Conservation (phyloP, 2,888 invertebrate genomes). For the Nemotelus nigrinus region DNA sequence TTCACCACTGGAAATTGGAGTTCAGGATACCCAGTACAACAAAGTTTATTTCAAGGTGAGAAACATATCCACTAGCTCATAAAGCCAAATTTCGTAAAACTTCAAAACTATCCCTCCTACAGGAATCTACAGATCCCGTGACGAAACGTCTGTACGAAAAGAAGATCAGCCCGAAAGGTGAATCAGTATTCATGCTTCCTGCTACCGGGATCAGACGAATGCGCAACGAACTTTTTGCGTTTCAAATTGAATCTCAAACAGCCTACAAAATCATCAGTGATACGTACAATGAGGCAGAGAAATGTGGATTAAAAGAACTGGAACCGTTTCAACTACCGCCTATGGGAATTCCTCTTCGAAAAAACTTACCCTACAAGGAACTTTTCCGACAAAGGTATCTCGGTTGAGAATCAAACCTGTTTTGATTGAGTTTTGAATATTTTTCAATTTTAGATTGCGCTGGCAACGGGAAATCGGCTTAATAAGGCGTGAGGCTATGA, state of each 20-base stretch:
- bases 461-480: conserved; percentile 72
- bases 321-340: conserved; percentile 70
- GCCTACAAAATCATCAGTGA: conserved; percentile 71
- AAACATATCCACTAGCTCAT: not conserved
- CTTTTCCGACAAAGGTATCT: conserved; percentile 66
- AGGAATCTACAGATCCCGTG: conserved; percentile 69
- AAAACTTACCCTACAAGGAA: conserved; percentile 70
- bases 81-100: too few species aligned
- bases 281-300: conserved; percentile 71
- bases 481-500: conserved; percentile 66
- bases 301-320: conserved; percentile 71
- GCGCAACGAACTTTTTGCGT: conserved; percentile 69
- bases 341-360: conserved; percentile 68
- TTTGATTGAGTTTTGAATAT: not conserved
- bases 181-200: conserved; percentile 67
- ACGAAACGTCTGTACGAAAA: conserved; percentile 67
- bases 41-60: conserved; percentile 68
- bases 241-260: conserved; percentile 70
- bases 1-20: conserved; percentile 69
- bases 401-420: not conserved
- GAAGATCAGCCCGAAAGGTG: conserved; percentile 69
- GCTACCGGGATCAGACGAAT: conserved; percentile 68
- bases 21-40: conserved; percentile 72
- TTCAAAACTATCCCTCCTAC: not conserved
- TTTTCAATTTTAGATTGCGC: conserved; percentile 64